Base-by-base conservation (phyloP, 2,797 vertebrate genomes). In the Octomys mimax region DNA sequence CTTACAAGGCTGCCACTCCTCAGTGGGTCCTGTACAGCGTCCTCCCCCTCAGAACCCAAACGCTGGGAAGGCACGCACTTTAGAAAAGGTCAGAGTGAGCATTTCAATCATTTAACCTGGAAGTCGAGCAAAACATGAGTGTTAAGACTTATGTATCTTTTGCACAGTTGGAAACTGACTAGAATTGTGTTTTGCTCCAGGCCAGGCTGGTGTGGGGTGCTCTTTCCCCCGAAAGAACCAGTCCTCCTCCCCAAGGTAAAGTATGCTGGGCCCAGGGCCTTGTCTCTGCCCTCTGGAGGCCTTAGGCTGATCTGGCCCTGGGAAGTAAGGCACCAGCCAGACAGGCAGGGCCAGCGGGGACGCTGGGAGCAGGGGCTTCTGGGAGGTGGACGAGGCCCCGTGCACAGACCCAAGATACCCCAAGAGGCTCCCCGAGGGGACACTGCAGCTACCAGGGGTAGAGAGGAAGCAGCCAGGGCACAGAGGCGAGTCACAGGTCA, bases 111-210 rank as follows among this genome's bases (percentile, higher is more conserved):
- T 42, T 68, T 81, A 54, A 28, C 42, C 62, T 42, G 24, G 14
- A 73, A 52, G 64, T 6, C 5, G 4, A 73, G 6, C 54, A 11
- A 49, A 26, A 31, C 75, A 0, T 1, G 33, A 57, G 2, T 16
- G 33, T 49, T 49, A 18, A 89, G 89, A n/a, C 22, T 68, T 42
- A 22, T 19, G 26, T n/a, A 0, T 11, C 36, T 92, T 57, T 39
- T 1, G 5, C 10, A 0, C 0, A 86, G 70, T 42, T 0, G 57
- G 11, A 33, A 49, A 1, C 13, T 11, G 22, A 52, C 33, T 1
- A 49, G 26, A 54, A 52, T 16, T 19, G 46, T 6, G 2, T 57
- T 39, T 10, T 0, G 16, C 33, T 57, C 21, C 6, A 7, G 0
- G 8, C 8, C 13, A 24, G 14, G 61, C 13, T 10, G n/a, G 26